These are phyloP conservation scores for Stichodactyla mertensii DNA, from an alignment of 64 coral and sea anemone species.

Conservation along the genomic window DNA sequence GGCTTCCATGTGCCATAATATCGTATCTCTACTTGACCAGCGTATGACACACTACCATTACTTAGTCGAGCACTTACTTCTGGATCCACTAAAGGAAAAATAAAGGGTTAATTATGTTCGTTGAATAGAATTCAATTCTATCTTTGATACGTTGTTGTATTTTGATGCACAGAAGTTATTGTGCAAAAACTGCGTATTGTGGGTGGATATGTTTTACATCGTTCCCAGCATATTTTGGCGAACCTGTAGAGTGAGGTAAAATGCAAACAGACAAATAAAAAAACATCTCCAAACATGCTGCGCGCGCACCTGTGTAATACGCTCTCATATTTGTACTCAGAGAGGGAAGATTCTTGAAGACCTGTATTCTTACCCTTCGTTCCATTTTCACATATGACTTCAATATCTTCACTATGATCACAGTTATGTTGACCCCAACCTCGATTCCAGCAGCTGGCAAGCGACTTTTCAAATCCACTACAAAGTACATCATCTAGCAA, in stretches of 20 bases:
- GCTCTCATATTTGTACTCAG: no score
- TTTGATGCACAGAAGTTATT: no score
- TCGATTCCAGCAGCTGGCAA: not conserved
- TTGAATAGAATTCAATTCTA: no score
- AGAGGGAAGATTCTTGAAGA: no score
- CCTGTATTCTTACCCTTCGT: not conserved
- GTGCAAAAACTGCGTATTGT: no score
- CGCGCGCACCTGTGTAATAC: no score
- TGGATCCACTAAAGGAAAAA: not conserved
- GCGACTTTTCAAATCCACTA: not conserved
- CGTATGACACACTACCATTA: slow-evolving; percentile 12
- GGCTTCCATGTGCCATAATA: slow-evolving; percentile 45
- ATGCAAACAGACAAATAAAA: no score
- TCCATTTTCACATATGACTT: not conserved
- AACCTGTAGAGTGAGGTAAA: no score
- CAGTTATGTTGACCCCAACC: not conserved
- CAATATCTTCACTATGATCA: not conserved
- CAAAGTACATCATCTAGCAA: not conserved
- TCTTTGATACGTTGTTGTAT: no score
- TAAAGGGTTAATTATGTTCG: not conserved
- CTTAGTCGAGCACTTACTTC: slow-evolving; percentile 9
- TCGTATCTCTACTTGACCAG: slow-evolving; percentile 30
- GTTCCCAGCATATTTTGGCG: no score
- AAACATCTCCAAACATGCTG: no score
- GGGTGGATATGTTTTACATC: no score